Evolutionary conservation across 1,140 invertebrate genomes (phyloP).

Genomic region (Drosophila varians): DNA sequence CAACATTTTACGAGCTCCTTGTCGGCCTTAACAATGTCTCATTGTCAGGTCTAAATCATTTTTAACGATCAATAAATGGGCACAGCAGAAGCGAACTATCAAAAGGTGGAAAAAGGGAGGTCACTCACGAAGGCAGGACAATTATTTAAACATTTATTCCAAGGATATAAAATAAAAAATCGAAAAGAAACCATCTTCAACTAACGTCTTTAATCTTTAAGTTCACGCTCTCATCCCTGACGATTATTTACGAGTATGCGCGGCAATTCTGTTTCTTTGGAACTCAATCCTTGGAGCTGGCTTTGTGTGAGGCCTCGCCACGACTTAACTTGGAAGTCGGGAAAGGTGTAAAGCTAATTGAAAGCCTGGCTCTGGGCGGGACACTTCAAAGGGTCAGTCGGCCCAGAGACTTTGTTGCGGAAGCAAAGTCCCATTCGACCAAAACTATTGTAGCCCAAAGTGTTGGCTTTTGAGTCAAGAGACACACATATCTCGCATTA

Average conservation of each 20-base stretch:
- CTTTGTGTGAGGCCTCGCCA: constrained; percentile 55
- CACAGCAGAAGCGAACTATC: constrained; percentile 8
- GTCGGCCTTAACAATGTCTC: constrained; percentile 71
- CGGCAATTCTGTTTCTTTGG: constrained; percentile 52
- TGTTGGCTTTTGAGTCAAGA: constrained; percentile 12
- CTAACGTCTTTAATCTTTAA: background rate
- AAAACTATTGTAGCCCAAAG: constrained; percentile 18
- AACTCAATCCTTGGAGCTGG: constrained; percentile 24
- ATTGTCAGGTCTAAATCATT: constrained; percentile 79
- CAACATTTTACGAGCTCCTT: constrained; percentile 61
- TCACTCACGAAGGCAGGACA: too few relatives aligned
- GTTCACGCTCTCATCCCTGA: constrained; percentile 17
- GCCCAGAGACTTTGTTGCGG: constrained; percentile 57
- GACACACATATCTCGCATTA: constrained; percentile 39
- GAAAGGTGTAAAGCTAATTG: constrained; percentile 67
- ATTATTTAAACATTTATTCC: background rate
- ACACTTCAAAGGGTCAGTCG: constrained; percentile 58
- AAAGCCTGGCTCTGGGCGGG: constrained; percentile 46
- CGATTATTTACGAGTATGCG: constrained; percentile 1
- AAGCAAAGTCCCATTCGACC: constrained; percentile 20
- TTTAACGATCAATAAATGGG: constrained; percentile 79
- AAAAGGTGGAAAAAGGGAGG: constrained; percentile 6
- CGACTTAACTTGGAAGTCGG: constrained; percentile 35
- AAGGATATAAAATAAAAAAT: background rate
- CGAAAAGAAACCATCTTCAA: background rate